Evolutionary conservation across 2,888 invertebrate species (phyloP), one percentile per base, ranked within the genome.

Genomic region (Tenthredo scrophulariae): DNA sequence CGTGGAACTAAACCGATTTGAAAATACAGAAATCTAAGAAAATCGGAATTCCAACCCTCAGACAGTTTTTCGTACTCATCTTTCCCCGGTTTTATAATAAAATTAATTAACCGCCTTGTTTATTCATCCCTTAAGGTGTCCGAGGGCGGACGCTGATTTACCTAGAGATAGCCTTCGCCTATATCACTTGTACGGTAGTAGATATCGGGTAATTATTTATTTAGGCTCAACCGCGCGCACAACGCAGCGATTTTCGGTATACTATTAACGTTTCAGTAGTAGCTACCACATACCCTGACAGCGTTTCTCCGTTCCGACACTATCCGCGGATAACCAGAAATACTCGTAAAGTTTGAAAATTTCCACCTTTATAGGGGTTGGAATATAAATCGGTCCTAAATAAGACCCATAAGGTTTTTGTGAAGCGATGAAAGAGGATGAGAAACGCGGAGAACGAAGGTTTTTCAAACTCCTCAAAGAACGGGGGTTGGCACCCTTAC

Each of bases 221-320:
- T 75, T 26, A 75, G 26, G 50, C 46, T 46, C 13, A 46, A 43
- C 75, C 40, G n/a, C 22, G 13, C 13, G 26, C 10, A 26, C 75
- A 46, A 29, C 75, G 75, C 50, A 75, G 75, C 46, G 75, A 75
- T 75, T 75, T 75, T 13, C 13, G 46, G n/a, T 37, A 37, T 37
- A 75, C 46, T 26, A 46, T 75, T 43, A 75, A 75, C 75, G 29
- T 75, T 75, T 75, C 46, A 75, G 5, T 46, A 70, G 29, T n/a
- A 10, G 7, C 9, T 1, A 22, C n/a, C 54, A 15, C 15, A 2
- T 4, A 18, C 50, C 15, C 50, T 50, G 15, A 50, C 50, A 15
- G 50, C 18, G 18, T 15, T 50, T 15, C 50, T 50, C 18, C 50
- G 54, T n/a, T 54, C 54, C 1, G n/a, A 54, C 18, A 54, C n/a